Percentiles rank a stretch among this genome's conserved stretches.
Evolutionary conservation across 1,140 invertebrate species (phyloP).

Genomic region (Tetramorium simillimum): DNA sequence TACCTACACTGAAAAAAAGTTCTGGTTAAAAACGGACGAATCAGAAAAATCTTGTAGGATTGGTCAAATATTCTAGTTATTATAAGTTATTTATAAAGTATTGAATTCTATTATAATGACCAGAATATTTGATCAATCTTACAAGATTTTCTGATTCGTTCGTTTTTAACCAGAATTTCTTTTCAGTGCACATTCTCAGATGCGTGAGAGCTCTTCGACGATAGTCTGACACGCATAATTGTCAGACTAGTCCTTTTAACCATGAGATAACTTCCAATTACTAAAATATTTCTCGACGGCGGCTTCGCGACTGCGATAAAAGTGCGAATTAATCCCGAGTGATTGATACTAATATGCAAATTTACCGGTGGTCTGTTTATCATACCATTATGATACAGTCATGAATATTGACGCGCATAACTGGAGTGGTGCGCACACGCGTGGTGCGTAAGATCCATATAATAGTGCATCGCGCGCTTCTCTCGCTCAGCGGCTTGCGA

Average conservation of each 20-base stretch:
- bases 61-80: no score
- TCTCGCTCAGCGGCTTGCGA: conserved; percentile 57
- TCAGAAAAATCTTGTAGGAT: no score
- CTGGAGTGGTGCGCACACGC: conserved; percentile 34
- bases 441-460: conserved; percentile 38
- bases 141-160: no score
- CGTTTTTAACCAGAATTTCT: no score
- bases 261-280: background rate
- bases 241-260: background rate
- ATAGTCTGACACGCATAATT: background rate
- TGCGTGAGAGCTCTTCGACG: background rate
- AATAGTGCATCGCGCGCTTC: conserved; percentile 49
- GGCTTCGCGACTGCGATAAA: conserved; percentile 2
- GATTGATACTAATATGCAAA: conserved; percentile 55
- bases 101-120: no score
- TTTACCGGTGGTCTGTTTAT: conserved; percentile 38
- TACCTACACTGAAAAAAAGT: background rate
- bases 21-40: no score
- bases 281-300: background rate
- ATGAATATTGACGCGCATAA: conserved; percentile 69
- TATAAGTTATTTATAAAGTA: no score
- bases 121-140: no score
- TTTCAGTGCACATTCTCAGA: background rate
- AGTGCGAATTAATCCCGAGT: conserved; percentile 17
- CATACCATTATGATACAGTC: conserved; percentile 53